phyloP scores from a whole-genome alignment of 2,113 vertebrate species.

The Coryphaenoides rupestris region DNA sequence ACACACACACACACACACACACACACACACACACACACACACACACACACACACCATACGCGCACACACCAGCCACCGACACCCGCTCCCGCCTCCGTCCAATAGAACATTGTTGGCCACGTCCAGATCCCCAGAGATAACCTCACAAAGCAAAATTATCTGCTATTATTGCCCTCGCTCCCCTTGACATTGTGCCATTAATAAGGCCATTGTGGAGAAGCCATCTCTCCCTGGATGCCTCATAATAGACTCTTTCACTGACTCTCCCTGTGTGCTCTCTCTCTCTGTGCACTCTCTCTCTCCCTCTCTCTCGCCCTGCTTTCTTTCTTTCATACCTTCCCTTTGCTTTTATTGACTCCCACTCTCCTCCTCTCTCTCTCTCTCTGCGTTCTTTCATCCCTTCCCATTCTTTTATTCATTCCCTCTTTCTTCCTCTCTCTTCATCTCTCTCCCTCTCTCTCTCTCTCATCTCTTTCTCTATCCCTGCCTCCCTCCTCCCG shows the following conservation, averaged over 20 bases:
- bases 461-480: no score
- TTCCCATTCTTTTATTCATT: no score
- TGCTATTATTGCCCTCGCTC: slow-evolving; percentile 65
- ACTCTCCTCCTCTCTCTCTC: background rate
- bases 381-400: background rate
- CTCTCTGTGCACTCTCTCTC: background rate
- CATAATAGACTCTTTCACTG: slow-evolving; percentile 79
- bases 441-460: background rate
- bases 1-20: no score
- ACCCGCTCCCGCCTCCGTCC: slow-evolving; percentile 49
- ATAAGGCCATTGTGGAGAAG: slow-evolving; percentile 70
- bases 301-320: background rate
- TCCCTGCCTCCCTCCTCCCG: background rate
- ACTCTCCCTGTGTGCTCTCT: slow-evolving; percentile 58
- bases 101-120: slow-evolving; percentile 59
- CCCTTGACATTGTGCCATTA: slow-evolving; percentile 74
- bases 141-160: slow-evolving; percentile 76
- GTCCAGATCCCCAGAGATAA: slow-evolving; percentile 66
- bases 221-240: slow-evolving; percentile 60
- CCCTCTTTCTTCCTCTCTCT: background rate
- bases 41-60: no score
- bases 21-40: no score
- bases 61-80: slow-evolving; percentile 33
- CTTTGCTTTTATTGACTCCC: slow-evolving; percentile 3
- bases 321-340: background rate